Evolutionary conservation across 2,113 vertebrate species (phyloP).

Genomic region (Typhlomys cinereus): DNA sequence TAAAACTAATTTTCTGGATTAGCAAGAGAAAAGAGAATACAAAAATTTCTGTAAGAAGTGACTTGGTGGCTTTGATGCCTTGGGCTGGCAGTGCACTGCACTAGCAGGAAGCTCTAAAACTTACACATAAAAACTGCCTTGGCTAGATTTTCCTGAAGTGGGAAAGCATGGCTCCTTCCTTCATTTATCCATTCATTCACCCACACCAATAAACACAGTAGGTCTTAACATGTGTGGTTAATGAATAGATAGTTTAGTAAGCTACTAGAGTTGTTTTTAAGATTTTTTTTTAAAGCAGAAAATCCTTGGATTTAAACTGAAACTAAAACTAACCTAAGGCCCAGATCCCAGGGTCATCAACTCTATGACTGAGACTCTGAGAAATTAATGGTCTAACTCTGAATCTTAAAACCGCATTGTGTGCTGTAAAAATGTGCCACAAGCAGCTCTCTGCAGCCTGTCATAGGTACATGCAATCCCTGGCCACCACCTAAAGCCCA

Average conservation of each 20-base stretch:
- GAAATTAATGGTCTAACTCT: neutral
- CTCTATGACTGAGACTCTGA: neutral
- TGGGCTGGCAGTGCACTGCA: conserved; percentile 4
- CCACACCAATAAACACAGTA: neutral
- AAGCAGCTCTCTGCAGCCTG: neutral
- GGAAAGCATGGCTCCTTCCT: neutral
- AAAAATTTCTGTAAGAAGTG: conserved; percentile 40
- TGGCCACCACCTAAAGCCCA: conserved; percentile 16
- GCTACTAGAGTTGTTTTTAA: conserved; percentile 33
- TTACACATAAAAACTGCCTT: neutral
- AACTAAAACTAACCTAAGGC: conserved; percentile 3
- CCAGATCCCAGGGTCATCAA: neutral
- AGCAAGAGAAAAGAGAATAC: conserved; percentile 39
- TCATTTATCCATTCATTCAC: neutral
- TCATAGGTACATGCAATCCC: conserved; percentile 22
- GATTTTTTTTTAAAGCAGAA: neutral
- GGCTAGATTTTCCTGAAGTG: neutral
- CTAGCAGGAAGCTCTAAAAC: neutral
- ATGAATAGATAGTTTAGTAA: conserved; percentile 50
- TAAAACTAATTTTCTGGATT: conserved; percentile 32
- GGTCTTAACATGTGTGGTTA: neutral
- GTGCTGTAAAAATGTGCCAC: neutral
- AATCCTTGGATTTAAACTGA: conserved; percentile 34
- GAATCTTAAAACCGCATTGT: neutral
- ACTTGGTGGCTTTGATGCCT: conserved; percentile 21